Base-by-base conservation (phyloP, 1,140 invertebrate genomes). In the Drosophila rufa region DNA sequence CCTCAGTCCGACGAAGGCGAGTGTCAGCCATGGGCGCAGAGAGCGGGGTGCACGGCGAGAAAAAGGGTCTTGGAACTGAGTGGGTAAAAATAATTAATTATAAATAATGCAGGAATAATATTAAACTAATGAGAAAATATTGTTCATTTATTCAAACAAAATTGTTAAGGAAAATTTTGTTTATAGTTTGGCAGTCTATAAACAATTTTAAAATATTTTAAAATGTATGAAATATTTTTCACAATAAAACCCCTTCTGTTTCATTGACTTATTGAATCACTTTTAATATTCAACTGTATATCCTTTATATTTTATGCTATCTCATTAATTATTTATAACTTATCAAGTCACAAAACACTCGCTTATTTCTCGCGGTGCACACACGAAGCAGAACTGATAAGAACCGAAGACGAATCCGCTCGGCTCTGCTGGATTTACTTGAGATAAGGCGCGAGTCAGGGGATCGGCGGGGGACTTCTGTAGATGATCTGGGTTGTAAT, bases 401-500 rank as follows among this genome's bases (percentile, higher is more conserved):
- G 70, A 42, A 42, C 25, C 38, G 45, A 38, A 65, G 43, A 67
- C 33, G 51, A 19, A 4, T 36, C 59, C 50, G 15, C 48, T 53
- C 45, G 33, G 46, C n/a, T 36, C 47, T 47, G 38, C 15, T 22
- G 62, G 67, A 70, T 70, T 70, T 68, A 3, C 43, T n/a, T 6
- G 40, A 45, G 50, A 73, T 48, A 73, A 75, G 59, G 36, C 12
- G 14, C 2, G 36, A 19, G 36, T n/a, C 43, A 50, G 50, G 62
- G n/a, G 45, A 55, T n/a, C 45, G 22, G 69, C 15, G 75, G 55
- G 50, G 56, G 33, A 40, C 65, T 60, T 33, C 19, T 7, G 30
- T 56, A 73, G 69, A 70, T 73, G 53, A 73, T 73, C 69, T 73
- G 53, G 43, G 53, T 73, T 73, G 66, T 73, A 85, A 85, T 85